Evolutionary conservation across 1,140 invertebrate genomes (phyloP).

Genomic region (Drosophila repleta): DNA sequence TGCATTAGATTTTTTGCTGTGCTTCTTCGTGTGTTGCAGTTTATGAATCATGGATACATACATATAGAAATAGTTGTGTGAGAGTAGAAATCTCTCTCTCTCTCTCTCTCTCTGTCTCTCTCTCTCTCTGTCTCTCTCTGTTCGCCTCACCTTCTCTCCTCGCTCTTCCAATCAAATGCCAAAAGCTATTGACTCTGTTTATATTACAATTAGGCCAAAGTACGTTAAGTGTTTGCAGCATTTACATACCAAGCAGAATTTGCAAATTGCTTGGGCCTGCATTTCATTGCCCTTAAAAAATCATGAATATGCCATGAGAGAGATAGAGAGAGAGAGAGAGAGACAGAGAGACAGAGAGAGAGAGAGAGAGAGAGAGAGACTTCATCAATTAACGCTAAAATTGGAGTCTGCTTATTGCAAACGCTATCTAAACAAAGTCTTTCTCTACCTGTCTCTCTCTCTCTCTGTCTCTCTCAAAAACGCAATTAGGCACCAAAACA

Average conservation of each 20-base stretch:
- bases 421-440: not conserved
- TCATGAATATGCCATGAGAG: slow-evolving; percentile 1
- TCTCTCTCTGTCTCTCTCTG: not conserved
- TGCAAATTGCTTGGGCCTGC: not conserved
- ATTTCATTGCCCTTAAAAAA: not conserved
- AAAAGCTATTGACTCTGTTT: slow-evolving; percentile 9
- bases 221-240: not conserved
- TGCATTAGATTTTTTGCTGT: slow-evolving; percentile 32
- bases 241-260: slow-evolving; percentile 1
- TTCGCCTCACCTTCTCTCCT: not conserved
- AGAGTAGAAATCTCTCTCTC: no score
- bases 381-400: not conserved
- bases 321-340: not conserved
- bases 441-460: not conserved
- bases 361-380: not conserved
- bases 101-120: no score
- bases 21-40: not conserved
- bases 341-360: not conserved
- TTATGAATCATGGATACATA: no score
- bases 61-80: no score
- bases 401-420: not conserved
- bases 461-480: slow-evolving; percentile 19
- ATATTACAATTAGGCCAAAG: slow-evolving; percentile 9
- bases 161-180: not conserved
- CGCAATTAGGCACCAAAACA: slow-evolving; percentile 42